Evolutionary conservation across 92 coral and sea anemone species (phyloP).

Genomic region (Epizoanthus illoricatus): DNA sequence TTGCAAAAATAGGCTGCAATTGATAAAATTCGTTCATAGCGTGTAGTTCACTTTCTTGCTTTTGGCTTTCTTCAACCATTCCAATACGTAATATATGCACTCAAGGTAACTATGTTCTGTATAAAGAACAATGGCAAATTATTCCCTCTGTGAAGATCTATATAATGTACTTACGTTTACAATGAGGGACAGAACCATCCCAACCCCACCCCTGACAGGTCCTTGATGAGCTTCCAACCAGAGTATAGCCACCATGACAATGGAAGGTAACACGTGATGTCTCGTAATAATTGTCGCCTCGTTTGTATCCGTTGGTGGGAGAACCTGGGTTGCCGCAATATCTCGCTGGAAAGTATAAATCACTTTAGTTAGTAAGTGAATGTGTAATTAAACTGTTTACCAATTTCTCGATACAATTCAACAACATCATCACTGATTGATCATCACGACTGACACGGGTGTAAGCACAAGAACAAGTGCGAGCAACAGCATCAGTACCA

Average conservation of each 20-base stretch:
- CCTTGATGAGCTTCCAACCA: conserved; percentile 51
- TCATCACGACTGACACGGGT: no score
- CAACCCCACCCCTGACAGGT: conserved; percentile 59
- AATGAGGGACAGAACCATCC: conserved; percentile 58
- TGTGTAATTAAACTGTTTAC: neutral
- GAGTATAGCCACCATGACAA: conserved; percentile 54
- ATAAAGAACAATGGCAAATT: no score
- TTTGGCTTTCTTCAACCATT: no score
- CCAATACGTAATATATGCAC: no score
- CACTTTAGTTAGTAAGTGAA: neutral
- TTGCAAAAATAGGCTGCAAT: no score
- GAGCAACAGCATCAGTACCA: no score
- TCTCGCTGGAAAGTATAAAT: conserved; percentile 31
- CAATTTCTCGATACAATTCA: neutral
- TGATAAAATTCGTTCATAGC: no score
- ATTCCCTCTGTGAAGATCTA: neutral
- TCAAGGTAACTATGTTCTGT: no score
- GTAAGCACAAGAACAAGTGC: no score
- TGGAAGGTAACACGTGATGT: conserved; percentile 46
- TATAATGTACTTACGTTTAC: conserved; percentile 56
- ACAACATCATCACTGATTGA: no score
- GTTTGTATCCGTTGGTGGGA: conserved; percentile 53
- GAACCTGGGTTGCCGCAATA: conserved; percentile 64
- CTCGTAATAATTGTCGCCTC: conserved; percentile 57
- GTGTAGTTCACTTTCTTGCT: no score